Conservation (phyloP, 2,888 invertebrate genomes). For the Holacanthella duospinosa region DNA sequence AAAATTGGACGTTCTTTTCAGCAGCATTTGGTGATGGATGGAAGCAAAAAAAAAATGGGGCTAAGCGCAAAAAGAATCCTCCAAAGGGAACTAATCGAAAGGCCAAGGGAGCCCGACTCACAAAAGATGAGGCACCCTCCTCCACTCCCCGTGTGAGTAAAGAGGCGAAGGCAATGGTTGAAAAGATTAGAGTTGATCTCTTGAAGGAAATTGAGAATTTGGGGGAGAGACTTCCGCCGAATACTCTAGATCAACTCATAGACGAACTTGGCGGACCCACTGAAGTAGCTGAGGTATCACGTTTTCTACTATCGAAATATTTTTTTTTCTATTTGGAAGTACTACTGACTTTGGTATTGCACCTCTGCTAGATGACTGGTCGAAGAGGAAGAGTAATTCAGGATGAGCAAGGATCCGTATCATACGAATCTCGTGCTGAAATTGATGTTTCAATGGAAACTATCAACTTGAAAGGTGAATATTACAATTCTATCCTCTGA, state of each 20-base stretch:
- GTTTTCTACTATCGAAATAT: not conserved
- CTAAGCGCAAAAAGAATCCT: too few species aligned
- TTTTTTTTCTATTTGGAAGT: too few species aligned
- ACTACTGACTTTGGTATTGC: not conserved
- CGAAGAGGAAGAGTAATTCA: constrained; percentile 86
- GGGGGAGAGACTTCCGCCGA: constrained; percentile 81
- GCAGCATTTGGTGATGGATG: too few species aligned
- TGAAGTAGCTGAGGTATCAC: constrained; percentile 77
- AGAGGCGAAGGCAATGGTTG: constrained; percentile 61
- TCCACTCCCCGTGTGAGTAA: too few species aligned
- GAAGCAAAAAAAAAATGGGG: too few species aligned
- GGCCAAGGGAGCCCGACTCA: too few species aligned
- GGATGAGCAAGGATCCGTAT: constrained; percentile 81
- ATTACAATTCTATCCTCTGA: not conserved
- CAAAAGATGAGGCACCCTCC: too few species aligned
- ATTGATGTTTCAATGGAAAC: constrained; percentile 92
- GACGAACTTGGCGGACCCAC: constrained; percentile 96
- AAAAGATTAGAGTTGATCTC: constrained; percentile 87
- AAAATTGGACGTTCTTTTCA: too few species aligned
- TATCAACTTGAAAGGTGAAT: constrained; percentile 77
- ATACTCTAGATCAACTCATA: constrained; percentile 95
- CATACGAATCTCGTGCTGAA: constrained; percentile 89
- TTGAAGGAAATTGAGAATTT: constrained; percentile 71
- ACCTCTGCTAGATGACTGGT: constrained; percentile 73
- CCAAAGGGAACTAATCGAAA: constrained; percentile 12